Evolutionary conservation across 2,888 invertebrate species (phyloP), one percentile per base, ranked within the genome.

Genomic region (Drosophila birchii): DNA sequence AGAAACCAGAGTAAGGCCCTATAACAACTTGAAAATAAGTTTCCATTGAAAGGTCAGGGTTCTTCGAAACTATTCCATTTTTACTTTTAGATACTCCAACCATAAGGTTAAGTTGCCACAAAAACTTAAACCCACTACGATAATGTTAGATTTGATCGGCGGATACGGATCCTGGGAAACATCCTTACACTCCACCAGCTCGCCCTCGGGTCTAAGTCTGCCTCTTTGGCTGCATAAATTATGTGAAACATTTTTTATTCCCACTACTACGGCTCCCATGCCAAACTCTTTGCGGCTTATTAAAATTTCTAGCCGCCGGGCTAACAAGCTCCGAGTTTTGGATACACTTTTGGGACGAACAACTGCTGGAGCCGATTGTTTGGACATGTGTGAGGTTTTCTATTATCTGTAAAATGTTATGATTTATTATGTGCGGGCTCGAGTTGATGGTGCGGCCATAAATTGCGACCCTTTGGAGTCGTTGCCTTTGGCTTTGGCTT

Each of bases 371-470:
- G 53, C 74, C 74, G 64, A 49, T 57, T 60, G 49, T 41, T 47
- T 56, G 74, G 55, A 59, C 57, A 70, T 74, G 63, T 76, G 77
- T 72, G 64, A 72, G 87, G 74, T 74, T 79, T 84, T 84, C 85
- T 87, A 81, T 88, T 84, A 84, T 84, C 89, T 86, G 75, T 60
- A 73, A 84, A 88, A 76, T 81, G 73, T 81, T 88, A 86, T 84
- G 84, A 84, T 84, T 84, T 84, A 84, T 84, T 86, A 76, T 74
- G 85, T 87, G 87, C 74, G 89, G 85, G 81, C 70, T 84, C 89
- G 84, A 84, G 89, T 86, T 88, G 84, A 77, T 88, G 89, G 73
- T 84, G 64, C 44, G 72, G 69, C 74, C 74, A 88, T 84, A 84
- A 84, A 84, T 84, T 84, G 73, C 47, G 59, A 55, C 59, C 78